phyloP scores from a whole-genome alignment of 2,888 invertebrate species.

The Chaetoderma sp. region DNA sequence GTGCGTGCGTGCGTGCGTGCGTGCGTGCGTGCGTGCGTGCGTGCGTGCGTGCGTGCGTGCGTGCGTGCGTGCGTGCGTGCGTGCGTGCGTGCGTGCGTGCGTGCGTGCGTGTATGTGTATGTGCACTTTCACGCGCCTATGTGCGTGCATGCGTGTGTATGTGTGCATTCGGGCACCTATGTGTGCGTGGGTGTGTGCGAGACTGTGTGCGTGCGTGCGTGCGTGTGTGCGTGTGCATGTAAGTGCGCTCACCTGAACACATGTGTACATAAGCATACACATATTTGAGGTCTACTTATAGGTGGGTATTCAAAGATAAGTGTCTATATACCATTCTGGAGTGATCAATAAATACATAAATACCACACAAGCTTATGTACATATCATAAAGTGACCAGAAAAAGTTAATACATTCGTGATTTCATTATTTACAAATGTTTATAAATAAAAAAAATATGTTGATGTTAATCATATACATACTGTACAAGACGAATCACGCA shows the following conservation, averaged over 20 bases:
- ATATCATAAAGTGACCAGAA: too few species aligned
- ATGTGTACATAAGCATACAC: not conserved
- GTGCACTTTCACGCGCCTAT: not conserved
- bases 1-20: too few species aligned
- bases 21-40: too few species aligned
- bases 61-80: constrained; percentile 12
- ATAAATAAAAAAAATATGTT: too few species aligned
- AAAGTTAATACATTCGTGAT: too few species aligned
- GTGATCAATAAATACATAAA: not conserved
- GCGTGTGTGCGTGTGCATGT: constrained; percentile 1
- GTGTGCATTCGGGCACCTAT: not conserved
- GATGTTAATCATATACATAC: too few species aligned
- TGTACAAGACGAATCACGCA: too few species aligned
- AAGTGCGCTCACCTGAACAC: not conserved
- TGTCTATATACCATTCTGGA: not conserved
- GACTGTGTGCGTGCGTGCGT: constrained; percentile 22
- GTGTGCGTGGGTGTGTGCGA: constrained; percentile 13
- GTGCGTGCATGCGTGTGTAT: not conserved
- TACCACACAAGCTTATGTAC: too few species aligned
- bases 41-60: too few species aligned
- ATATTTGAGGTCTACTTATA: not conserved
- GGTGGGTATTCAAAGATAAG: not conserved
- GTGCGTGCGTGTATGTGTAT: constrained; percentile 14
- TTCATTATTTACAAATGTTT: too few species aligned
- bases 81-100: constrained; percentile 18